Evolutionary conservation across 2,113 vertebrate genomes (phyloP).

Genomic region (Muntiacus muntjak): DNA sequence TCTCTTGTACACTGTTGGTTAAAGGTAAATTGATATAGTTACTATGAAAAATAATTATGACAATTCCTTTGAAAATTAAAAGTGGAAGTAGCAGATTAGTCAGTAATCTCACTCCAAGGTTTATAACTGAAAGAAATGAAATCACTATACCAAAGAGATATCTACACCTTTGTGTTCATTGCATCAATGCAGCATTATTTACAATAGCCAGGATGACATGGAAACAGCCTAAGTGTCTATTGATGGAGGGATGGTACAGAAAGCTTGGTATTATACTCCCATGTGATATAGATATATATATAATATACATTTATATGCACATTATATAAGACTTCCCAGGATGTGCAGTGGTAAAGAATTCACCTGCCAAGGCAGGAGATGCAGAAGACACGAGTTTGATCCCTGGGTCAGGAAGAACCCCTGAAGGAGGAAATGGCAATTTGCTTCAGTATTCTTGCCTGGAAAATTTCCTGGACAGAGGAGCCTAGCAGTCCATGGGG

Average conservation of each 20-base stretch:
- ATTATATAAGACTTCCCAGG: not conserved
- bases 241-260: not conserved
- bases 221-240: not conserved
- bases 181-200: not conserved
- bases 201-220: not conserved
- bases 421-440: not conserved
- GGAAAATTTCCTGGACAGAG: not conserved
- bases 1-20: not conserved
- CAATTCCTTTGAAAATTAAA: not conserved
- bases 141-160: not conserved
- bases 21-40: not conserved
- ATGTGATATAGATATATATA: not conserved
- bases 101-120: not conserved
- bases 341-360: not conserved
- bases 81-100: not conserved
- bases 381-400: not conserved
- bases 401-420: not conserved
- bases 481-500: not conserved
- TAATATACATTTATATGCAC: not conserved
- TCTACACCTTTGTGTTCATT: not conserved
- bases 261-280: not conserved
- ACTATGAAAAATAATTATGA: not conserved
- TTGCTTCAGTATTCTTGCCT: not conserved
- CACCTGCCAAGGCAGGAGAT: not conserved
- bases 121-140: not conserved